These are phyloP conservation scores for Aselliscus stoliczkanus DNA, from an alignment of 2,797 vertebrate genomes.

Conservation along the genomic window DNA sequence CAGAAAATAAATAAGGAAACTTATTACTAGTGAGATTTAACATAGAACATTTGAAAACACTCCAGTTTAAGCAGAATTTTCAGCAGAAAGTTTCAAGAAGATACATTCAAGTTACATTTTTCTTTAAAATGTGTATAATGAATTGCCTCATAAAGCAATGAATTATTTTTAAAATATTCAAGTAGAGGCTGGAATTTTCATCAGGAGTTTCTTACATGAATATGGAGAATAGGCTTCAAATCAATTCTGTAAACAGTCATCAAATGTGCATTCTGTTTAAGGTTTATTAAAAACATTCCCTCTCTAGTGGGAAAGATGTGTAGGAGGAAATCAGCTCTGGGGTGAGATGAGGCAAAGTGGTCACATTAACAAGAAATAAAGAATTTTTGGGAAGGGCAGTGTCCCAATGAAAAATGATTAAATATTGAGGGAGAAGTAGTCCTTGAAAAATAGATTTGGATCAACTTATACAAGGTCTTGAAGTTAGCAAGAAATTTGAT, in stretches of 20 bases:
- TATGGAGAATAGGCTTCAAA: neutral
- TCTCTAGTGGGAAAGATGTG: neutral
- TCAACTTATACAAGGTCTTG: neutral
- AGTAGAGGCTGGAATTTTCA: neutral
- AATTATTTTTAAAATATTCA: conserved; percentile 5
- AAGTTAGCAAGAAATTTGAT: neutral
- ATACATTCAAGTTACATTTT: neutral
- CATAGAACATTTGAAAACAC: neutral
- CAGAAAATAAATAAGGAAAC: neutral
- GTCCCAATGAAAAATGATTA: neutral
- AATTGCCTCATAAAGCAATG: neutral
- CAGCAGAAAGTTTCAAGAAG: neutral
- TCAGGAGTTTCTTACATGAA: neutral
- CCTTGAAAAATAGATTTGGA: neutral
- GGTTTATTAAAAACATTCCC: neutral
- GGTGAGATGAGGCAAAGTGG: neutral
- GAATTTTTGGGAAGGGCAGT: neutral
- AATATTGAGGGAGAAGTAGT: neutral
- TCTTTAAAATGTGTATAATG: neutral
- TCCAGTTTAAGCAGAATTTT: neutral
- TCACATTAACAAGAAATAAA: neutral
- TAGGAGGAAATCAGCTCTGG: neutral
- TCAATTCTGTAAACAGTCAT: neutral
- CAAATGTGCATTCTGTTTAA: neutral
- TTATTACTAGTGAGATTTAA: neutral